Conservation (phyloP, 1,140 invertebrate species). For the Dinothrombium tinctorium region DNA sequence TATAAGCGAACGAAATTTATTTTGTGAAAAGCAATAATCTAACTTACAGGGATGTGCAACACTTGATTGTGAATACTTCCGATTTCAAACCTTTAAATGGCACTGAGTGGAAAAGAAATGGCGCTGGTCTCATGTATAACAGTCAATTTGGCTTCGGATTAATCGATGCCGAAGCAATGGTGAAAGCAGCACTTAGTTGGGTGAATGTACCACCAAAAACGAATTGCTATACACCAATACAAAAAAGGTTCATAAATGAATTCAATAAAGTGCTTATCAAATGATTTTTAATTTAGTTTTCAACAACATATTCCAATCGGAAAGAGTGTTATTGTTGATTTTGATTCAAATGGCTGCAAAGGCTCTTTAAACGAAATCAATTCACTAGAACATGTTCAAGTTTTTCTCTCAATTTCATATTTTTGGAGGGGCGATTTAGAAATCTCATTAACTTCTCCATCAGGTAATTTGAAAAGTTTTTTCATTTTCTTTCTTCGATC, state of each 20-base stretch:
- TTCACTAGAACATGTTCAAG: constrained; percentile 56
- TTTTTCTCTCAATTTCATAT: constrained; percentile 39
- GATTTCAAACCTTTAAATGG: constrained; percentile 28
- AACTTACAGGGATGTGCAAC: constrained; percentile 29
- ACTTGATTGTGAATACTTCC: constrained; percentile 24
- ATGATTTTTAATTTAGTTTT: not conserved
- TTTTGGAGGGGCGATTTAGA: constrained; percentile 42
- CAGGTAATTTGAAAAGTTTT: constrained; percentile 32
- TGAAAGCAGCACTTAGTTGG: constrained; percentile 73
- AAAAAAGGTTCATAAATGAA: too few relatives aligned
- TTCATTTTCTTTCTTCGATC: too few relatives aligned
- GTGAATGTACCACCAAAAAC: constrained; percentile 79
- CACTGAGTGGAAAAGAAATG: constrained; percentile 43
- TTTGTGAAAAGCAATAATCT: constrained; percentile 19
- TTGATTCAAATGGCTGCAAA: not conserved
- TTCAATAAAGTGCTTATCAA: too few relatives aligned
- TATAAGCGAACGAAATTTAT: too few relatives aligned
- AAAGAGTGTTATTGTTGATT: not conserved
- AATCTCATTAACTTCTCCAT: constrained; percentile 38
- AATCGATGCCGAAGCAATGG: constrained; percentile 88
- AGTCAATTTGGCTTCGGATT: constrained; percentile 85
- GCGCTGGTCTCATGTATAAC: constrained; percentile 37
- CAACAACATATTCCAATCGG: not conserved
- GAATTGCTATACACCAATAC: constrained; percentile 34
- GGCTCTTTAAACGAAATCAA: constrained; percentile 26